A percentile compares a stretch with the other conserved stretches of the same genome.
These are phyloP conservation scores for Luscinia luscinia DNA, from an alignment of 2,797 vertebrate species.

Conservation along the genomic window DNA sequence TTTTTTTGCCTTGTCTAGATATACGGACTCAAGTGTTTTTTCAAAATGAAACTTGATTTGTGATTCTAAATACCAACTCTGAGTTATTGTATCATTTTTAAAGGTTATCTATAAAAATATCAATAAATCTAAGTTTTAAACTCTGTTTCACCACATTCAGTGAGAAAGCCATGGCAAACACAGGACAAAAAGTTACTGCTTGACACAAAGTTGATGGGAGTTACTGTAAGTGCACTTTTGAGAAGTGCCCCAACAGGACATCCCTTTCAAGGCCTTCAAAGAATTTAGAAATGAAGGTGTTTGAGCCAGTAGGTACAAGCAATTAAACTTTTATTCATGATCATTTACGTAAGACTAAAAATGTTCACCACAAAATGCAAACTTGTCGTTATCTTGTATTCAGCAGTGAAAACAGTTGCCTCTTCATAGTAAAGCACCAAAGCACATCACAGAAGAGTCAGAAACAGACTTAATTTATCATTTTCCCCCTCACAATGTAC, in stretches of 20 bases:
- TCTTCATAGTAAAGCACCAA: conserved; percentile 36
- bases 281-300: neutral
- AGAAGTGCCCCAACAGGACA: neutral
- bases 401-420: conserved; percentile 9
- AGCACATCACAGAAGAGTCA: conserved; percentile 1
- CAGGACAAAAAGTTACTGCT: neutral
- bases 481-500: neutral
- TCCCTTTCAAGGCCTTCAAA: neutral
- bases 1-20: neutral
- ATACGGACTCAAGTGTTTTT: neutral
- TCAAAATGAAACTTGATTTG: neutral
- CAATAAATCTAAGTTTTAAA: neutral
- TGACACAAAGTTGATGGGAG: neutral
- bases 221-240: neutral
- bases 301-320: neutral
- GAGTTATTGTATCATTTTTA: neutral
- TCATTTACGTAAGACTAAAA: conserved; percentile 34
- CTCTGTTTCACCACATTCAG: neutral
- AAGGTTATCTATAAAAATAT: neutral
- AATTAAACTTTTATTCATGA: conserved; percentile 63
- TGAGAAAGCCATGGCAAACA: neutral
- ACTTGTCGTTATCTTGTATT: conserved; percentile 3
- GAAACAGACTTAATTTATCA: neutral
- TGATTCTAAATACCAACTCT: neutral
- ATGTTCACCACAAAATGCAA: conserved; percentile 21